Percentiles rank a stretch among this genome's conserved stretches.
phyloP scores from a whole-genome alignment of 2,888 invertebrate genomes.

The Drosophila prolongata region DNA sequence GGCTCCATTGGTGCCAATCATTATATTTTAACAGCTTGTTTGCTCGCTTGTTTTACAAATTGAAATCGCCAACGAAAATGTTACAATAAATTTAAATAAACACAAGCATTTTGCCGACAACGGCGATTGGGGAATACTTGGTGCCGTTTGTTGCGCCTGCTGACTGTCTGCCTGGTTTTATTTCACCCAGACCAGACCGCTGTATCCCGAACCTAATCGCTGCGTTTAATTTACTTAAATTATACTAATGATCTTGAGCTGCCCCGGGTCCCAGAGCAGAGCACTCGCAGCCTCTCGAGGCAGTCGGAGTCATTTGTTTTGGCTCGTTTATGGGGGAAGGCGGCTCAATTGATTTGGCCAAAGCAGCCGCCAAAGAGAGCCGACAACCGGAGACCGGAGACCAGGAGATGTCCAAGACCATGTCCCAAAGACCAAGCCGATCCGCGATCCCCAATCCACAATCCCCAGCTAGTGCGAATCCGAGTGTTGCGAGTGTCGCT shows the following conservation, averaged over 20 bases:
- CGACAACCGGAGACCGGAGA: slow-evolving; percentile 39
- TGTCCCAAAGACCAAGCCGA: slow-evolving; percentile 9
- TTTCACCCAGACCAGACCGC: slow-evolving; percentile 30
- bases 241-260: slow-evolving; percentile 81
- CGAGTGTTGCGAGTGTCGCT: slow-evolving; percentile 73
- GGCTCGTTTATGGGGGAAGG: slow-evolving; percentile 71
- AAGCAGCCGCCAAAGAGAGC: slow-evolving; percentile 76
- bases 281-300: slow-evolving; percentile 23
- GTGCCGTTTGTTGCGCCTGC: slow-evolving; percentile 42
- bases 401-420: slow-evolving; percentile 54
- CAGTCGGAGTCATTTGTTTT: slow-evolving; percentile 74
- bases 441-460: slow-evolving; percentile 1
- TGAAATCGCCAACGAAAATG: slow-evolving; percentile 76
- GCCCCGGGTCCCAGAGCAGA: slow-evolving; percentile 46
- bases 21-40: slow-evolving; percentile 80
- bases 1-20: slow-evolving; percentile 68
- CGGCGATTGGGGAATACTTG: slow-evolving; percentile 38
- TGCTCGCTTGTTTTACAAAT: slow-evolving; percentile 80
- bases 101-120: slow-evolving; percentile 70
- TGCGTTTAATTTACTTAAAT: slow-evolving; percentile 83
- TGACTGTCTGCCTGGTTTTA: slow-evolving; percentile 30
- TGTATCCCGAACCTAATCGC: slow-evolving; percentile 79
- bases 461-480: slow-evolving; percentile 36
- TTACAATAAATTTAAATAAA: slow-evolving; percentile 81
- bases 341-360: slow-evolving; percentile 79